Percentiles rank a stretch among this genome's conserved stretches.
These are phyloP conservation scores for Aphelocoma coerulescens DNA, from an alignment of 2,113 vertebrate species.

Conservation along the genomic window DNA sequence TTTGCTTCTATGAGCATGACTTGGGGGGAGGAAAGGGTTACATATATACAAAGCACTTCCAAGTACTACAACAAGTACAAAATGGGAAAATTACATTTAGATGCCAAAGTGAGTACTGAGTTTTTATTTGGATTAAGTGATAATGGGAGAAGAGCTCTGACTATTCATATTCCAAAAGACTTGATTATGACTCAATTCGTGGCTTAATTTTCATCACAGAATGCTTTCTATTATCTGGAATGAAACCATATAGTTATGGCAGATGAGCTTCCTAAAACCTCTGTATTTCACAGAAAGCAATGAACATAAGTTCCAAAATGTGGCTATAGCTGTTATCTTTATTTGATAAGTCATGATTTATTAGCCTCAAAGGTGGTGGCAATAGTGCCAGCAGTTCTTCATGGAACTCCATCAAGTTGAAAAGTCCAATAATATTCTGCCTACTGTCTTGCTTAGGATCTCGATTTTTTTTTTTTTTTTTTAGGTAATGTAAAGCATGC, in stretches of 20 bases:
- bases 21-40: slow-evolving; percentile 7
- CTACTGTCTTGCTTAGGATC: slow-evolving; percentile 2
- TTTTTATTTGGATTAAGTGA: slow-evolving; percentile 37
- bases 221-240: slow-evolving; percentile 30
- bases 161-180: slow-evolving; percentile 7
- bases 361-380: not conserved
- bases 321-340: not conserved
- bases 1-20: not conserved
- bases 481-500: slow-evolving; percentile 32
- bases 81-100: not conserved
- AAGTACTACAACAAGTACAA: not conserved
- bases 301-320: not conserved
- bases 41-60: not conserved
- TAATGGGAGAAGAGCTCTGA: slow-evolving; percentile 22
- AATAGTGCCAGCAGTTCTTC: not conserved
- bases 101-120: not conserved
- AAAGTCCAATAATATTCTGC: slow-evolving; percentile 25
- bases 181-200: slow-evolving; percentile 42
- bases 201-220: slow-evolving; percentile 31
- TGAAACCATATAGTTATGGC: slow-evolving; percentile 10
- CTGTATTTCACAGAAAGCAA: not conserved
- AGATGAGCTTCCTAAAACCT: slow-evolving; percentile 2
- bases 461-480: slow-evolving; percentile 14
- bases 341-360: not conserved
- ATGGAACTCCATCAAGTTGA: not conserved